phyloP scores from a whole-genome alignment of 2,888 invertebrate genomes.

The Orthosia cruda region DNA sequence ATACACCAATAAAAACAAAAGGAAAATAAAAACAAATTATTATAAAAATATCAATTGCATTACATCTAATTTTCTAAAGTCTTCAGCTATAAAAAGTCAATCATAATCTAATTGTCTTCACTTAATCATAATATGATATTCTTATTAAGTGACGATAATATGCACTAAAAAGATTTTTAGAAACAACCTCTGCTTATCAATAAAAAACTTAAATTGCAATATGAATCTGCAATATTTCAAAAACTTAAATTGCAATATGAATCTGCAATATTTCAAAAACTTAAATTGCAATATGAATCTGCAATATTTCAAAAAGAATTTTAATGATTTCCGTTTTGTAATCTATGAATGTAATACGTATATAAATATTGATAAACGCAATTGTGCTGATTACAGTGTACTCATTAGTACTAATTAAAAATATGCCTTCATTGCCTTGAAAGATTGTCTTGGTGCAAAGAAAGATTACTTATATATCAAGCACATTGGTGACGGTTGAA shows the following conservation, averaged over 20 bases:
- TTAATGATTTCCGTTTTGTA: slow-evolving; percentile 11
- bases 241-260: neutral
- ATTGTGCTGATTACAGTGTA: slow-evolving; percentile 28
- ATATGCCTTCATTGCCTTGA: slow-evolving; percentile 21
- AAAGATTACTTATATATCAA: slow-evolving; percentile 20
- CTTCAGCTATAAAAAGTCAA: neutral
- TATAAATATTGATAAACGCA: neutral
- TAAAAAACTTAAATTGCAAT: slow-evolving; percentile 1
- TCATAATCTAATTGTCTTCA: neutral
- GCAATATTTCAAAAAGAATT: neutral
- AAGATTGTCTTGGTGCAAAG: slow-evolving; percentile 16
- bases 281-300: neutral
- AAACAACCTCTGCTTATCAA: neutral
- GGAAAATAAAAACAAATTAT: no score
- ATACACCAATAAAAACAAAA: no score
- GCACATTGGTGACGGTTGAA: neutral
- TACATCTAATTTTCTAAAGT: neutral
- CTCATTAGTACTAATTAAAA: slow-evolving; percentile 14
- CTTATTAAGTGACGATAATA: neutral
- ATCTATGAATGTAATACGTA: neutral
- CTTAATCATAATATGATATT: neutral
- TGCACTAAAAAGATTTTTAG: neutral
- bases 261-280: neutral
- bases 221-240: neutral
- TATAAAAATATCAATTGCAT: no score